A percentile compares a stretch with the other conserved stretches of the same genome.
These are phyloP conservation scores for Myotis daubentonii DNA, from an alignment of 2,797 vertebrate species.

Conservation along the genomic window DNA sequence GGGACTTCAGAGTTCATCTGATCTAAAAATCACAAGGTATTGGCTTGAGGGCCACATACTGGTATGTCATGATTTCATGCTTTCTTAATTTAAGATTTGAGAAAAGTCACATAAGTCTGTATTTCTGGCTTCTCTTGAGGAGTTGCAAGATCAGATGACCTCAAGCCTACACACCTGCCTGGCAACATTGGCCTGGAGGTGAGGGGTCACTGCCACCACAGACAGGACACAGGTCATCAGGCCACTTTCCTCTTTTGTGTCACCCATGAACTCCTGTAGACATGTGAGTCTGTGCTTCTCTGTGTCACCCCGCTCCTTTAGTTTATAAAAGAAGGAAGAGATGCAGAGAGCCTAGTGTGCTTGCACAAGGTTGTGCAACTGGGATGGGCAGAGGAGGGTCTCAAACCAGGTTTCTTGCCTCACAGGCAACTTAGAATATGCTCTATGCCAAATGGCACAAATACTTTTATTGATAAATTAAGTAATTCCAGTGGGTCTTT, in stretches of 20 bases:
- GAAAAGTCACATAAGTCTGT: neutral
- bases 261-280: neutral
- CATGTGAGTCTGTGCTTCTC: neutral
- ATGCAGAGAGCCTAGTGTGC: neutral
- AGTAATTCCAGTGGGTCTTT: neutral
- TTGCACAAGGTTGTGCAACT: neutral
- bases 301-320: neutral
- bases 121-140: neutral
- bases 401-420: neutral
- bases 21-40: neutral
- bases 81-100: neutral
- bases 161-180: neutral
- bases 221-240: neutral
- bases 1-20: neutral
- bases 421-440: neutral
- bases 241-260: neutral
- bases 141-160: neutral
- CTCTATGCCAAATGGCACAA: neutral
- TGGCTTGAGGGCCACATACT: neutral
- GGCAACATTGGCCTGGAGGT: neutral
- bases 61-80: neutral
- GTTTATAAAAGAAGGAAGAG: neutral
- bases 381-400: neutral
- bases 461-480: neutral
- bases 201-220: neutral